These are phyloP conservation scores for Vidua chalybeata DNA, from an alignment of 2,113 vertebrate genomes.

Conservation along the genomic window DNA sequence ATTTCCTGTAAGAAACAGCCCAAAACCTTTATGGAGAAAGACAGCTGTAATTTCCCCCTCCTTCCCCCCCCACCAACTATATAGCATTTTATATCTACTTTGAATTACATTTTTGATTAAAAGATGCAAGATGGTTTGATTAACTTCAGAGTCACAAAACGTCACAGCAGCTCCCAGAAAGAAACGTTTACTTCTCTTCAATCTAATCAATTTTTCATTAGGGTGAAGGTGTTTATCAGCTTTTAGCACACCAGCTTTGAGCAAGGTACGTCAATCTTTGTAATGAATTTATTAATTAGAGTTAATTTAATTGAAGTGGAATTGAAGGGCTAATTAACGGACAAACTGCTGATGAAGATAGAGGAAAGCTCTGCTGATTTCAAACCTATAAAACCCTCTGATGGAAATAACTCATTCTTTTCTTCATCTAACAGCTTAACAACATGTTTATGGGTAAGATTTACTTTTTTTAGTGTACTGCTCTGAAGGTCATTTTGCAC, in stretches of 20 bases:
- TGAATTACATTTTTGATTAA: slow-evolving; percentile 78
- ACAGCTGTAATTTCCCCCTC: neutral
- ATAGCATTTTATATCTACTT: slow-evolving; percentile 59
- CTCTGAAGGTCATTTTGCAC: slow-evolving; percentile 62
- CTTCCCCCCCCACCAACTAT: neutral
- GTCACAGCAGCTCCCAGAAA: slow-evolving; percentile 56
- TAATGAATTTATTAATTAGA: slow-evolving; percentile 98
- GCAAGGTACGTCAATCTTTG: slow-evolving; percentile 88
- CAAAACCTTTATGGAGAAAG: neutral
- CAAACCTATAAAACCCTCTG: slow-evolving; percentile 63
- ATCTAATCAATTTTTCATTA: slow-evolving; percentile 99
- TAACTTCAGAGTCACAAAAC: slow-evolving; percentile 74
- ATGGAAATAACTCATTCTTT: slow-evolving; percentile 66
- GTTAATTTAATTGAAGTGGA: slow-evolving; percentile 97
- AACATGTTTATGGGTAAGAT: slow-evolving; percentile 51
- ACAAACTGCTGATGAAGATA: slow-evolving; percentile 81
- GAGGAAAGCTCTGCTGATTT: slow-evolving; percentile 74
- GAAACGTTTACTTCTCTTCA: slow-evolving; percentile 78
- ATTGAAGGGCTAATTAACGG: slow-evolving; percentile 91
- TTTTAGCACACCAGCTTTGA: slow-evolving; percentile 90
- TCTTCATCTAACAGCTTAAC: slow-evolving; percentile 49
- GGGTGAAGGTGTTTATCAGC: slow-evolving; percentile 97
- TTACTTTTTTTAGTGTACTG: slow-evolving; percentile 31
- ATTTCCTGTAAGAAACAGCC: slow-evolving; percentile 11
- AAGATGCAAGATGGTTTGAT: slow-evolving; percentile 75